Evolutionary conservation across 2,113 vertebrate genomes (phyloP), one percentile per base, ranked within the genome.

Genomic region (Neolamprologus brichardi): DNA sequence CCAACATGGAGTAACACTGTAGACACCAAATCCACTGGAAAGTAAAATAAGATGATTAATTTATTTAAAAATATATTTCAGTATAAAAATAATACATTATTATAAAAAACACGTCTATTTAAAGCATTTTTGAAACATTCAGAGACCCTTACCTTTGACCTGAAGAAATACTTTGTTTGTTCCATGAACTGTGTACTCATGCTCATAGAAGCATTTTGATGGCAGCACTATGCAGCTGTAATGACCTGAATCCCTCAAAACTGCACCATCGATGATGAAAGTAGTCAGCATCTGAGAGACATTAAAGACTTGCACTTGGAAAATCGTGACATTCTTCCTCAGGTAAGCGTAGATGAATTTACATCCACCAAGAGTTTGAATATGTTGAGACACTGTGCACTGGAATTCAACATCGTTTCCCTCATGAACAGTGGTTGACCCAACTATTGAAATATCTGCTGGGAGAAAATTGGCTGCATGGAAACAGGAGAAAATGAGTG

Each of bases 211-310:
- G 75, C 89, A 91, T 49, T 77, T 60, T 0, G 89, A 86, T 23
- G 87, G 88, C 81, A 90, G 82, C 23, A 92, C 82, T 37, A 87
- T 75, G 37, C 94, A 95, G 84, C 91, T 93, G 89, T 94, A 95
- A 53, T 62, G 39, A 49, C 94, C 94, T 0, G 90, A 79, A 62
- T 89, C 81, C 34, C 60, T 83, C 18, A 14, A 5, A 64, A 20
- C 41, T 4, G 64, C 88, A 20, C 18, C 52, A 12, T 87, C 1
- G 2, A 92, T 82, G n/a, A 5, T 84, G 84, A 95, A 95, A 3
- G 1, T 37, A 1, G 53, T 37, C 39, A 92, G 23, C 87, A 14
- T 90, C 14, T 8, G 20, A 4, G 9, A 32, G 2, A 87, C 44
- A 52, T 83, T 5, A 20, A 86, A 88, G 0, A 51, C 11, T 54